Evolutionary conservation across 2,888 invertebrate species (phyloP).

Genomic region (Papilio protenor): DNA sequence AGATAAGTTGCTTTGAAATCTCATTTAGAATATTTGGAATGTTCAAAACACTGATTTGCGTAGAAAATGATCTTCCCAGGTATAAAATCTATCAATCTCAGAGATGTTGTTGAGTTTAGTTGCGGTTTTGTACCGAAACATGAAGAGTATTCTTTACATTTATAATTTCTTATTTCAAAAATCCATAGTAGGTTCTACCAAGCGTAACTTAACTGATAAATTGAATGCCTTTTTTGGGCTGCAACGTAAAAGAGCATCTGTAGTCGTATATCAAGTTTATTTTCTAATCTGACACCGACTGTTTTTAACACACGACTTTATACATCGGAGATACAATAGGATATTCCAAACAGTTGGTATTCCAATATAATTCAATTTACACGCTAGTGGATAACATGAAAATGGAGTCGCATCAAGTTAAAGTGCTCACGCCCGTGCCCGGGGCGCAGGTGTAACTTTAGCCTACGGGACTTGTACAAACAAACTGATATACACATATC

Average conservation of each 20-base stretch:
- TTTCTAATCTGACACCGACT: background rate
- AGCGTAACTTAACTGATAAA: no score
- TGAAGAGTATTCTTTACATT: no score
- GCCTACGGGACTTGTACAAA: slow-evolving; percentile 1
- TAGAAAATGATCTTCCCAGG: no score
- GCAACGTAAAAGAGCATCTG: no score
- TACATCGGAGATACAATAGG: background rate
- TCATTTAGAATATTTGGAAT: background rate
- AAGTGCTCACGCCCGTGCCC: slow-evolving; percentile 27
- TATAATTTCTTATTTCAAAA: no score
- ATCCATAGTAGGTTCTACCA: no score
- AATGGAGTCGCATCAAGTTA: slow-evolving; percentile 29
- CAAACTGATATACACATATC: background rate
- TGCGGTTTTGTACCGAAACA: no score
- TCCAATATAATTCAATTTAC: slow-evolving; percentile 26
- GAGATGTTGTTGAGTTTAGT: no score
- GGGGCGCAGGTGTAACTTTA: slow-evolving; percentile 32
- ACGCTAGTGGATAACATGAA: slow-evolving; percentile 18
- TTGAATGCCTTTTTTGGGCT: no score
- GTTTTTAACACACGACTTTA: background rate
- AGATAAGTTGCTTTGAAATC: background rate
- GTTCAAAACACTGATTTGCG: background rate
- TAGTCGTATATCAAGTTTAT: background rate
- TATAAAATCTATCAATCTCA: no score
- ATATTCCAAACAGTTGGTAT: background rate